A percentile compares a stretch with the other conserved stretches of the same genome.
Evolutionary conservation across 2,797 vertebrate genomes (phyloP).

Genomic region (Gobio occitaniae): DNA sequence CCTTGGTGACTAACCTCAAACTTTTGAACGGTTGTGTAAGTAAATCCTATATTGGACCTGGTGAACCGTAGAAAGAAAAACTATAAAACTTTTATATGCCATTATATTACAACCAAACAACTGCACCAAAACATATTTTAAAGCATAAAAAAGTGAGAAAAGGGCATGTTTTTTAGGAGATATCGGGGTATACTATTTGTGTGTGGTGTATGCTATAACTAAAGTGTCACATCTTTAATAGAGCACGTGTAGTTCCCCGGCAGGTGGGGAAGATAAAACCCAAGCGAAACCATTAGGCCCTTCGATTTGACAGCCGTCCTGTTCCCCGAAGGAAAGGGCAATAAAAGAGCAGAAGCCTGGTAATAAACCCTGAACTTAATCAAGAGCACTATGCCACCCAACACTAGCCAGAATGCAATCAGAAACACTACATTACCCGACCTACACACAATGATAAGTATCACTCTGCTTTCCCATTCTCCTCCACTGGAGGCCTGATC

Average conservation of each 20-base stretch:
- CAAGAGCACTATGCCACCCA: conserved; percentile 36
- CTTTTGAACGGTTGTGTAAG: not conserved
- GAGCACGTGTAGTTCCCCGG: conserved; percentile 14
- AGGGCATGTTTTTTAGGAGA: not conserved
- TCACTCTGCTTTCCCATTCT: conserved; percentile 3
- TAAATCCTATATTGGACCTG: not conserved
- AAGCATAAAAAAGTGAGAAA: not conserved
- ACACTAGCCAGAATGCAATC: conserved; percentile 40
- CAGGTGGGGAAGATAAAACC: conserved; percentile 44
- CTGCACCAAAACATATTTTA: not conserved
- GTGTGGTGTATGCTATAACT: conserved; percentile 13
- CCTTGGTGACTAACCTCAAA: not conserved
- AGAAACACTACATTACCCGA: conserved; percentile 44
- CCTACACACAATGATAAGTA: conserved; percentile 26
- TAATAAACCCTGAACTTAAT: conserved; percentile 53
- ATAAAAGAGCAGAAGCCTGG: conserved; percentile 16
- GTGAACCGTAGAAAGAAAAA: not conserved
- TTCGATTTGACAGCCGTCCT: conserved; percentile 31
- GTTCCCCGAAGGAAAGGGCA: conserved; percentile 15
- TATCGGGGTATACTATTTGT: not conserved
- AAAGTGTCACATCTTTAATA: conserved; percentile 29
- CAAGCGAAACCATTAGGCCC: conserved; percentile 42
- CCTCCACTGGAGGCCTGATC: conserved; percentile 21
- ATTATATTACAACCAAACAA: not conserved
- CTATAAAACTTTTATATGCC: not conserved